Conservation (phyloP, 2,797 vertebrate species). For the Arnoldichthys spilopterus region DNA sequence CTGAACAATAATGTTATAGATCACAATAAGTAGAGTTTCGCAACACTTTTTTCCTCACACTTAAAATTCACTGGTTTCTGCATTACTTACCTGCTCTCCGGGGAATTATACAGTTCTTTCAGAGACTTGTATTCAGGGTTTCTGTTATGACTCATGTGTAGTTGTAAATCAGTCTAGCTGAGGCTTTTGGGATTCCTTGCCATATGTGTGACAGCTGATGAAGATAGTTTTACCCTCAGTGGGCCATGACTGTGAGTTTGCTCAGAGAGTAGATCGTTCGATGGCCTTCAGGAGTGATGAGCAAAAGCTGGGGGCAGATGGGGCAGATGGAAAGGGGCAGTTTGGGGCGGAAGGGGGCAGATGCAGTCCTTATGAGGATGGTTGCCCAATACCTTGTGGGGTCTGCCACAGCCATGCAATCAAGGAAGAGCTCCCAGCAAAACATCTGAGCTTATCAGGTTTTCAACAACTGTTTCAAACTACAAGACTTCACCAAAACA, state of each 20-base stretch:
- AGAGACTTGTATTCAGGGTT: background rate
- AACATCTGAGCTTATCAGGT: constrained; percentile 54
- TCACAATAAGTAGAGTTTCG: background rate
- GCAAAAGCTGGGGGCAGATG: constrained; percentile 33
- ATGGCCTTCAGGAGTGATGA: constrained; percentile 19
- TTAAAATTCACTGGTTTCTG: background rate
- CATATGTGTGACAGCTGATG: constrained; percentile 10
- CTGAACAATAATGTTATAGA: background rate
- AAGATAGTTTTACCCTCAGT: background rate
- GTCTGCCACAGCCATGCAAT: constrained; percentile 28
- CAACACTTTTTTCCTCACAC: background rate
- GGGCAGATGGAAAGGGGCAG: constrained; percentile 49
- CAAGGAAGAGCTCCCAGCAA: constrained; percentile 46
- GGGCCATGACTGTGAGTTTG: background rate
- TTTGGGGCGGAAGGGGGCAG: constrained; percentile 42
- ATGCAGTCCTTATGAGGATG: constrained; percentile 48
- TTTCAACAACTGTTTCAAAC: constrained; percentile 26
- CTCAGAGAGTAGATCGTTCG: background rate
- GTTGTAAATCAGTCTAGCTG: background rate
- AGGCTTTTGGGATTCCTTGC: constrained; percentile 2
- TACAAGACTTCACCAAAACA: constrained; percentile 11
- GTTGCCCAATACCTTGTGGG: constrained; percentile 41
- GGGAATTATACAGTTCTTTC: background rate
- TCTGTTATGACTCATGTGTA: background rate
- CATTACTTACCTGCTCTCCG: background rate